phyloP scores from a whole-genome alignment of 2,797 vertebrate genomes.

The Galago senegalensis region DNA sequence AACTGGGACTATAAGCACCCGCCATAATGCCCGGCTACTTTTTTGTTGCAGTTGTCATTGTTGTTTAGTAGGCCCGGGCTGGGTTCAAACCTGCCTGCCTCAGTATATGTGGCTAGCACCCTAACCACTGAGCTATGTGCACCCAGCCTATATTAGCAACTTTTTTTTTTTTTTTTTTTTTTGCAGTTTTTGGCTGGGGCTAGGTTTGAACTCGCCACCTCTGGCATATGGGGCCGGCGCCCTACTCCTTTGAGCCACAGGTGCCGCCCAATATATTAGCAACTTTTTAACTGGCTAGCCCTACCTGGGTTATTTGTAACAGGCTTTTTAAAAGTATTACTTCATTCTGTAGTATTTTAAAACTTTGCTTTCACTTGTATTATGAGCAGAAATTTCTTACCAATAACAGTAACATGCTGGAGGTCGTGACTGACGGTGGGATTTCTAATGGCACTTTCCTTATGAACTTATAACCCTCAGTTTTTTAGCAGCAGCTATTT shows the following conservation, averaged over 20 bases:
- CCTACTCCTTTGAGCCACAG: no score
- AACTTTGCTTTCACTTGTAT: conserved; percentile 20
- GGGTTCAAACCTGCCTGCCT: no score
- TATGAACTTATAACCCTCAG: background rate
- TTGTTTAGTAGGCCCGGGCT: no score
- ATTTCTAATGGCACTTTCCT: conserved; percentile 39
- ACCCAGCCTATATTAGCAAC: background rate
- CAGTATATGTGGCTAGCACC: no score
- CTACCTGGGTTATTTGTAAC: background rate
- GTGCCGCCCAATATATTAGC: background rate
- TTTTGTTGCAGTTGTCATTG: no score
- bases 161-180: background rate
- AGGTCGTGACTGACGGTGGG: background rate
- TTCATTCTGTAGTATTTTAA: conserved; percentile 25
- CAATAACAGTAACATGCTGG: background rate
- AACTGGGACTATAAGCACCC: no score
- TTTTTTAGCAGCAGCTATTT: conserved; percentile 28
- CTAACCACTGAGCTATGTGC: no score
- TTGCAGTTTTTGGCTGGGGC: no score
- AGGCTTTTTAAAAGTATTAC: background rate
- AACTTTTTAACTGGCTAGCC: background rate
- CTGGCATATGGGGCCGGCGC: no score
- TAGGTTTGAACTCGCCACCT: no score
- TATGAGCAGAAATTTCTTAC: background rate
- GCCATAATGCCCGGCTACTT: no score